Conservation (phyloP, 2,113 vertebrate genomes). For the Epinephelus fuscoguttatus region DNA sequence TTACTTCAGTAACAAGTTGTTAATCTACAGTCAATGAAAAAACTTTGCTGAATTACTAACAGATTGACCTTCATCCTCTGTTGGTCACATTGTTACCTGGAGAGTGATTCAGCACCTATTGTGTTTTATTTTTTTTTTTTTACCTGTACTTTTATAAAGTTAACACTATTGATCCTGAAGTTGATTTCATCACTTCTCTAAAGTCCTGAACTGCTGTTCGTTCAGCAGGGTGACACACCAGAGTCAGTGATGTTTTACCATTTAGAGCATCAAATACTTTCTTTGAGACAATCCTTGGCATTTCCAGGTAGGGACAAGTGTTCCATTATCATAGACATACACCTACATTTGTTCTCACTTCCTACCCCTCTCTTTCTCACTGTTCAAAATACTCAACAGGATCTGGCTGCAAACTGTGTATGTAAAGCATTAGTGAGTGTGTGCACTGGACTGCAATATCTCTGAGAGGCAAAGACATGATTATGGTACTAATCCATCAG, state of each 20-base stretch:
- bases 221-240: too few relatives aligned
- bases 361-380: not conserved
- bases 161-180: too few relatives aligned
- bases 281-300: not conserved
- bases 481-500: slow-evolving; percentile 15
- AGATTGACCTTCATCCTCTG: not conserved
- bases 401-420: slow-evolving; percentile 8
- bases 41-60: not conserved
- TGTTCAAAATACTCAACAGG: slow-evolving; percentile 10
- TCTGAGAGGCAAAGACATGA: not conserved
- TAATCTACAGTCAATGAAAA: not conserved
- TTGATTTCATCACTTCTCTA: too few relatives aligned
- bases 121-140: too few relatives aligned
- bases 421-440: slow-evolving; percentile 16
- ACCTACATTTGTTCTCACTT: not conserved
- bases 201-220: not conserved
- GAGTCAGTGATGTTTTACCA: not conserved
- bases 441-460: slow-evolving; percentile 19
- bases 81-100: not conserved
- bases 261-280: not conserved
- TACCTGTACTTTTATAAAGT: too few relatives aligned
- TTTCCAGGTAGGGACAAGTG: not conserved
- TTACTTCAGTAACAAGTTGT: not conserved
- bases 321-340: slow-evolving; percentile 6
- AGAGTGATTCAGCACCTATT: too few relatives aligned